Conservation (phyloP, 2,113 vertebrate species). For the Nibea coibor region DNA sequence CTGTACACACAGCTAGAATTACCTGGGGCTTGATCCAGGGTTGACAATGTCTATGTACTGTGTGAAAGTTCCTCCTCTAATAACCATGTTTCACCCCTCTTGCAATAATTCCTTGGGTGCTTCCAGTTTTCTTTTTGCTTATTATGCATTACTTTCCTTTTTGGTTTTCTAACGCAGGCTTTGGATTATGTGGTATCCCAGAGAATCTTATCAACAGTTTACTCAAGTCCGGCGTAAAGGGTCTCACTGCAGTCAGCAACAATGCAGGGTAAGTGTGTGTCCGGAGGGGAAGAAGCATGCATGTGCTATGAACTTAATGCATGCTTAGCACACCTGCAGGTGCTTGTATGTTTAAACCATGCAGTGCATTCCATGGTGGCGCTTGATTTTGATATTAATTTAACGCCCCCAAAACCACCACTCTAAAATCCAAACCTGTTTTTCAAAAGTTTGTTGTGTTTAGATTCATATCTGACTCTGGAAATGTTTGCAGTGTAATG, state of each 20-base stretch:
- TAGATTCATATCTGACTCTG: background rate
- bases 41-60: background rate
- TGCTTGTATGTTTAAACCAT: background rate
- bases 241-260: conserved; percentile 95
- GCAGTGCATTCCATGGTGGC: background rate
- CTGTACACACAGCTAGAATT: background rate
- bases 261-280: conserved; percentile 92
- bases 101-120: background rate
- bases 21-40: background rate
- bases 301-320: too few relatives aligned
- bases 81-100: background rate
- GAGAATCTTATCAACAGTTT: conserved; percentile 96
- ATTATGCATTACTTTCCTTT: background rate
- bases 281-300: background rate
- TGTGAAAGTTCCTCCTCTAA: background rate
- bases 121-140: background rate
- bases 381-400: conserved; percentile 5
- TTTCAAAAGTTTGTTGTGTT: background rate
- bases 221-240: conserved; percentile 92
- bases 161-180: conserved; percentile 81
- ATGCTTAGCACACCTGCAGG: background rate
- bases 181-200: conserved; percentile 97
- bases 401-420: background rate
- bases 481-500: background rate
- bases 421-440: background rate